A percentile compares a stretch with the other conserved stretches of the same genome.
These are phyloP conservation scores for Cyclargus thomasi DNA, from an alignment of 1,140 invertebrate genomes.

Conservation along the genomic window DNA sequence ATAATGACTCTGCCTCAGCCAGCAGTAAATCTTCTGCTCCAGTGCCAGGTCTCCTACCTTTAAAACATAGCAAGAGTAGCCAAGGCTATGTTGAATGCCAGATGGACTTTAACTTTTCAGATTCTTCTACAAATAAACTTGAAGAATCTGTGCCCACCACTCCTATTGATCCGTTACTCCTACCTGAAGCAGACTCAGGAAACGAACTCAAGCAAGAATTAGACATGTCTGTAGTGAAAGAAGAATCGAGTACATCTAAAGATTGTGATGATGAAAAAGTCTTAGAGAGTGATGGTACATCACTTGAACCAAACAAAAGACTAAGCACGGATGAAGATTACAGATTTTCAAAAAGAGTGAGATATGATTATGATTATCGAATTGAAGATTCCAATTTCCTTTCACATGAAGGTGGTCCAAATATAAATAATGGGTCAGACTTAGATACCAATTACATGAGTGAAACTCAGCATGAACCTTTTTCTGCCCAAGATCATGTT, in stretches of 20 bases:
- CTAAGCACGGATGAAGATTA: conserved; percentile 55
- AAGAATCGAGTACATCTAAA: conserved; percentile 54
- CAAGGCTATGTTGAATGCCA: conserved; percentile 63
- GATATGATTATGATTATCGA: conserved; percentile 54
- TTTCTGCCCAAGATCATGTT: conserved; percentile 46
- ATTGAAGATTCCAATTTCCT: conserved; percentile 50
- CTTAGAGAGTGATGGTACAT: conserved; percentile 42
- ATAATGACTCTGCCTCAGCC: conserved; percentile 41
- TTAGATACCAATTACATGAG: conserved; percentile 44
- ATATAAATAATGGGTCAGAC: conserved; percentile 51
- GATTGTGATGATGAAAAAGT: conserved; percentile 54
- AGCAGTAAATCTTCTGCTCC: conserved; percentile 54
- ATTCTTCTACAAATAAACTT: conserved; percentile 52
- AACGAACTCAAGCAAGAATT: conserved; percentile 63
- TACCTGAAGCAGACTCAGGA: conserved; percentile 55
- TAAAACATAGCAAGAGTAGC: conserved; percentile 55
- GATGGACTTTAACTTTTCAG: conserved; percentile 63
- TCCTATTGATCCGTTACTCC: conserved; percentile 64
- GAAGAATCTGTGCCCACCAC: conserved; percentile 59
- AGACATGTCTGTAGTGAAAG: conserved; percentile 60
- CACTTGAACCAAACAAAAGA: conserved; percentile 47
- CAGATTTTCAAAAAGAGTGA: conserved; percentile 51
- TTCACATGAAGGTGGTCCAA: conserved; percentile 35
- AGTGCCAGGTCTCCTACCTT: conserved; percentile 64
- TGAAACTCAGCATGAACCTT: conserved; percentile 45